phyloP scores from a whole-genome alignment of 1,140 invertebrate species.

The Hypothenemus hampei region DNA sequence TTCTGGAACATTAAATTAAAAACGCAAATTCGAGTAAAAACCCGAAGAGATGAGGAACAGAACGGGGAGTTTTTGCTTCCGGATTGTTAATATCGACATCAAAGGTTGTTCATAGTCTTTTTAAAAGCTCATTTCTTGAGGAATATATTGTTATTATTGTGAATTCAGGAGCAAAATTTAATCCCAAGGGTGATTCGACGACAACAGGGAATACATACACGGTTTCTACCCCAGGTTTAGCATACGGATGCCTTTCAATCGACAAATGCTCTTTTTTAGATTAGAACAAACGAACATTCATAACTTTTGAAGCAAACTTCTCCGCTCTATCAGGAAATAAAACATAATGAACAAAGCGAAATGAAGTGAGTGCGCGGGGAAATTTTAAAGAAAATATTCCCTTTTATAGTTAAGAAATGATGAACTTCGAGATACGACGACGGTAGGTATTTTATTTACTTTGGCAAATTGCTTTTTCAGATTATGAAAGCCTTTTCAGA shows the following conservation, averaged over 20 bases:
- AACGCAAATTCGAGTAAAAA: conserved; percentile 16
- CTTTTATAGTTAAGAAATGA: conserved; percentile 20
- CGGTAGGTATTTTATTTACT: conserved; percentile 19
- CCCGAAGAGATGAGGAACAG: conserved; percentile 21
- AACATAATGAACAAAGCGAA: conserved; percentile 32
- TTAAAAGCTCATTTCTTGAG: conserved; percentile 39
- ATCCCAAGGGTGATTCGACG: conserved; percentile 38
- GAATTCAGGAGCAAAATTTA: conserved; percentile 46
- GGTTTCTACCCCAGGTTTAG: conserved; percentile 19
- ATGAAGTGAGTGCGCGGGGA: conserved; percentile 16
- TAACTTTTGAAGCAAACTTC: conserved; percentile 36
- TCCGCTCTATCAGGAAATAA: conserved; percentile 31
- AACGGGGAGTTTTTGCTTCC: conserved; percentile 36
- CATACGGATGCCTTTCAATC: conserved; percentile 39
- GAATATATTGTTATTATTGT: conserved; percentile 45
- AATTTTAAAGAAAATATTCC: conserved; percentile 26
- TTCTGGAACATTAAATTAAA: conserved; percentile 29
- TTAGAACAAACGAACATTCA: conserved; percentile 41
- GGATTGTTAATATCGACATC: conserved; percentile 43
- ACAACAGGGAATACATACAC: conserved; percentile 19
- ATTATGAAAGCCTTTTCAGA: conserved; percentile 11
- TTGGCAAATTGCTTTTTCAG: conserved; percentile 17
- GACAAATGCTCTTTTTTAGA: conserved; percentile 41
- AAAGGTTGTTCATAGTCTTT: conserved; percentile 36
- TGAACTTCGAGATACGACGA: conserved; percentile 13